These are phyloP conservation scores for Ptychadena robeensis DNA, from an alignment of 2,797 vertebrate species.

Conservation along the genomic window DNA sequence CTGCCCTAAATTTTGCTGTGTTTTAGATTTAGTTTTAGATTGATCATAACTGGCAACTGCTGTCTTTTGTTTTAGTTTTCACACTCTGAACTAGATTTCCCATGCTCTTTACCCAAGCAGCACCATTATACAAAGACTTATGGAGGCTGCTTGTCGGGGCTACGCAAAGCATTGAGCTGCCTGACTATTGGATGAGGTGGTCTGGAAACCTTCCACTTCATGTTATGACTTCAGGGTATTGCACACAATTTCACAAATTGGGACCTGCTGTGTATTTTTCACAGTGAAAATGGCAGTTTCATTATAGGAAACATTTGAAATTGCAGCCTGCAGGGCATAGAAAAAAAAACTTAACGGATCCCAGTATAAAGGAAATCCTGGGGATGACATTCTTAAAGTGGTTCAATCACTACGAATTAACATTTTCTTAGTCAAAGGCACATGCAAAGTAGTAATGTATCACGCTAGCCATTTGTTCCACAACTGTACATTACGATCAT, in stretches of 20 bases:
- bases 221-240: conserved; percentile 43
- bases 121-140: neutral
- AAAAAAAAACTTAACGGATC: conserved; percentile 15
- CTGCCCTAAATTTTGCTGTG: too few species aligned
- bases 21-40: too few species aligned
- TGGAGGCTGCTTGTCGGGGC: conserved; percentile 8
- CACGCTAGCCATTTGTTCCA: neutral
- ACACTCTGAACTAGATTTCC: conserved; percentile 18
- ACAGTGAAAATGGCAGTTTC: conserved; percentile 46
- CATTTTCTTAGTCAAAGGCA: neutral
- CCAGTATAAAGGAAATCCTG: conserved; percentile 34
- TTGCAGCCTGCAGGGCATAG: conserved; percentile 38
- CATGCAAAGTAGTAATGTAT: conserved; percentile 4
- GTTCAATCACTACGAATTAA: conserved; percentile 17
- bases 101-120: conserved; percentile 14
- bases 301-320: conserved; percentile 51
- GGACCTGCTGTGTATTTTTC: conserved; percentile 45
- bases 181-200: conserved; percentile 37
- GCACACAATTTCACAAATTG: conserved; percentile 46
- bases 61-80: neutral
- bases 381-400: conserved; percentile 27
- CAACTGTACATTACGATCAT: neutral
- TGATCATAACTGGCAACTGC: neutral
- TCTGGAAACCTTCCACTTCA: conserved; percentile 45
- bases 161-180: conserved; percentile 2